Conservation (phyloP, 2,113 vertebrate species). For the Oreamnos americanus region DNA sequence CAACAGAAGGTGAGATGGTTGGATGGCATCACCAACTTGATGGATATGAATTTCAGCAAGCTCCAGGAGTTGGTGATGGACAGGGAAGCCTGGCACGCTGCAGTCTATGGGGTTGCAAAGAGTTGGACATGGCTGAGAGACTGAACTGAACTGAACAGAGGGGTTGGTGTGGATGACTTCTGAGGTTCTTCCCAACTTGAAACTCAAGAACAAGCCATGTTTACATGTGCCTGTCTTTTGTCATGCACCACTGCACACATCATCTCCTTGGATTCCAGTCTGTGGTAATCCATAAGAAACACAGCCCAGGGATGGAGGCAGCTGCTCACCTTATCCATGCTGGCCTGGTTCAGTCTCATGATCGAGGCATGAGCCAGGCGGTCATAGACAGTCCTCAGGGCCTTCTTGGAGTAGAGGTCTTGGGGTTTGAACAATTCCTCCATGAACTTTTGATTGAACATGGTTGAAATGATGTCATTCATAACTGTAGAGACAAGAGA, state of each 20-base stretch:
- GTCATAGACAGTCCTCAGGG: constrained; percentile 94
- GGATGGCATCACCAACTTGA: not conserved
- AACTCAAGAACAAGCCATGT: not conserved
- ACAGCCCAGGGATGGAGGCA: not conserved
- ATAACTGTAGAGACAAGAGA: constrained; percentile 88
- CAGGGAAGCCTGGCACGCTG: not conserved
- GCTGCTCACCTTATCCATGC: constrained; percentile 95
- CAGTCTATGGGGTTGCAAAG: not conserved
- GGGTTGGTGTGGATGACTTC: not conserved
- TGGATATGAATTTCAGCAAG: not conserved
- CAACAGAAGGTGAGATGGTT: not conserved
- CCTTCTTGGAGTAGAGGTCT: constrained; percentile 98
- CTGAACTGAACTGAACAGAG: not conserved
- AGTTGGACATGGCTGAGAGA: not conserved
- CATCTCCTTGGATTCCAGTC: not conserved
- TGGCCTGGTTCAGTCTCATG: constrained; percentile 98
- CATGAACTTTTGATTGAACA: constrained; percentile 98
- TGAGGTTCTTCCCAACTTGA: not conserved
- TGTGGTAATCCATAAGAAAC: not conserved
- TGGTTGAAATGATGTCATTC: constrained; percentile 98
- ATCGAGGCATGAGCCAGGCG: constrained; percentile 97
- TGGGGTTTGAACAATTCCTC: constrained; percentile 98
- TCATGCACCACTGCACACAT: not conserved
- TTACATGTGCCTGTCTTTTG: not conserved
- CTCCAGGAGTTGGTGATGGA: not conserved